A percentile compares a stretch with the other conserved stretches of the same genome.
These are phyloP conservation scores for Cephalopterus ornatus DNA, from an alignment of 2,113 vertebrate species.

Conservation along the genomic window DNA sequence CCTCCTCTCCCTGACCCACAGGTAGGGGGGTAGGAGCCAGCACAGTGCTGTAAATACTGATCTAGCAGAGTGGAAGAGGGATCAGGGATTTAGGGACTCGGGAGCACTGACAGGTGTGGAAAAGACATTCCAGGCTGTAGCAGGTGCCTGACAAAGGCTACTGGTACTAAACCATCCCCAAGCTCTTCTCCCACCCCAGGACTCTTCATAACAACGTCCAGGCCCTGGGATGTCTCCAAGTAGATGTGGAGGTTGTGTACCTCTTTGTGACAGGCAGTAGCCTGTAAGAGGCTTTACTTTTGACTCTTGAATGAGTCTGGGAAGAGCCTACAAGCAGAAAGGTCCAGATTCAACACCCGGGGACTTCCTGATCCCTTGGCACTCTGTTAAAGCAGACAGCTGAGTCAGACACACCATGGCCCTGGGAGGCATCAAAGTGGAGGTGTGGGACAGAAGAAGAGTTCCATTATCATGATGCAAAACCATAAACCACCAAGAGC, in stretches of 20 bases:
- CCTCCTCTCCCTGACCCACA: not conserved
- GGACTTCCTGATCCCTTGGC: not conserved
- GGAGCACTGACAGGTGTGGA: not conserved
- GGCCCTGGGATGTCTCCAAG: not conserved
- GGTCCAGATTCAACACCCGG: not conserved
- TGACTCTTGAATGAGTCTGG: not conserved
- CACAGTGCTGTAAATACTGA: not conserved
- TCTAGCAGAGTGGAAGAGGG: not conserved
- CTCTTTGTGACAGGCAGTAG: not conserved
- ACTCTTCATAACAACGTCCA: not conserved
- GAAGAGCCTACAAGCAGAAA: not conserved
- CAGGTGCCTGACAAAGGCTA: not conserved
- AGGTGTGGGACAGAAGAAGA: not conserved
- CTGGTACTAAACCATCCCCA: not conserved
- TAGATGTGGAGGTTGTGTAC: not conserved
- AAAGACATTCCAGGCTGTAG: not conserved
- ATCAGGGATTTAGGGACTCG: not conserved
- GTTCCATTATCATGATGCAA: fast-evolving
- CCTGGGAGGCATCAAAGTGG: not conserved
- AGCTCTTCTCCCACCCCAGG: not conserved
- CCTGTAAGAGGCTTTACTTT: not conserved
- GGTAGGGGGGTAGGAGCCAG: not conserved
- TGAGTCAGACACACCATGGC: not conserved
- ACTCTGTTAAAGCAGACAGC: not conserved
- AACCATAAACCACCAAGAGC: not conserved